A percentile compares a stretch with the other conserved stretches of the same genome.
phyloP scores from a whole-genome alignment of 2,113 vertebrate species.

The Kobus ellipsiprymnus region DNA sequence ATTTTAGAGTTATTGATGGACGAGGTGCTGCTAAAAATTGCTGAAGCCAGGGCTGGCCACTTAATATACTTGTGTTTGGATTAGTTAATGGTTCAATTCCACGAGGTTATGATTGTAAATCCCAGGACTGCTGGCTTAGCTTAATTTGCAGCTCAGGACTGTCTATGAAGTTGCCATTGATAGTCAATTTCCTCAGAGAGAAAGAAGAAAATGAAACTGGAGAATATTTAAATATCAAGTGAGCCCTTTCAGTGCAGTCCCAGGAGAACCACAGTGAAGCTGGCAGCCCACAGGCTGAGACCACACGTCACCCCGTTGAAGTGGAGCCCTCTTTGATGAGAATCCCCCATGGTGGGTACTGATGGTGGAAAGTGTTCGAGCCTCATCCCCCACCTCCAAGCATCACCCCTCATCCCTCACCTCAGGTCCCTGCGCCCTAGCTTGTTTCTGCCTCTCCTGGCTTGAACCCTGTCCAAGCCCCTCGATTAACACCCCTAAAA shows the following conservation, averaged over 20 bases:
- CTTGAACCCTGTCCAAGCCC: background rate
- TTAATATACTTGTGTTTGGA: slow-evolving; percentile 62
- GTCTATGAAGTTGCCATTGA: slow-evolving; percentile 68
- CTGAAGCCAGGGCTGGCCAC: background rate
- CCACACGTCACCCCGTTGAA: fast-evolving
- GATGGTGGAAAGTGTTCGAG: fast-evolving
- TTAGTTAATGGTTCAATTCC: slow-evolving; percentile 69
- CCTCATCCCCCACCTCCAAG: background rate
- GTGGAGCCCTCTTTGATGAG: background rate
- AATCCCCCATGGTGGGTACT: background rate
- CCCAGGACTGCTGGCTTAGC: slow-evolving; percentile 57
- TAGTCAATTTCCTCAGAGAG: slow-evolving; percentile 47
- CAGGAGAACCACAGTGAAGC: background rate
- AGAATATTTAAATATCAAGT: slow-evolving; percentile 46
- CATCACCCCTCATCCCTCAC: background rate
- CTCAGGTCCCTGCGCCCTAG: fast-evolving
- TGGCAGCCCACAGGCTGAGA: background rate
- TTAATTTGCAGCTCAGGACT: slow-evolving; percentile 55
- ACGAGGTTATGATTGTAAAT: slow-evolving; percentile 65
- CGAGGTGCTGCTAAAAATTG: slow-evolving; percentile 47
- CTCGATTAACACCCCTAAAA: background rate
- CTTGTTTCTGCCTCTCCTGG: background rate
- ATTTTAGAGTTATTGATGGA: slow-evolving; percentile 43
- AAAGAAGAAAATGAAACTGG: slow-evolving; percentile 47
- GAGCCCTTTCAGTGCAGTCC: background rate